phyloP scores from a whole-genome alignment of 2,797 vertebrate genomes.

The Rhinatrema bivittatum region DNA sequence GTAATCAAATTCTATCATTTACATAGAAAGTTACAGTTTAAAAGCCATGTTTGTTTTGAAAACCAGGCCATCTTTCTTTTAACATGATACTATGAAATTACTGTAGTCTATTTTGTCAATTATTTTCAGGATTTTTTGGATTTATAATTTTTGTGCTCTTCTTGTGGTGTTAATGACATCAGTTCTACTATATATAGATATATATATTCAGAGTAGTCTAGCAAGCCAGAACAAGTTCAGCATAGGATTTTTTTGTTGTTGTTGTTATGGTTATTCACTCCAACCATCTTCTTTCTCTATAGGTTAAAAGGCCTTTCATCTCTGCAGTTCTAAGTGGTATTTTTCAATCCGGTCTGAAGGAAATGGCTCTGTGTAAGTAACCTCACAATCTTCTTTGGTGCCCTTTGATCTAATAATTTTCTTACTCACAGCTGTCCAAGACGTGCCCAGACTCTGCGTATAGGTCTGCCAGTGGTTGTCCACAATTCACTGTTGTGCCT shows the following conservation, averaged over 20 bases:
- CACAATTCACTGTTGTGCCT: conserved; percentile 14
- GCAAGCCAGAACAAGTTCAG: conserved; percentile 36
- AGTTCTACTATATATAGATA: too few species aligned
- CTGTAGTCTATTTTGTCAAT: conserved; percentile 34
- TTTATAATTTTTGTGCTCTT: conserved; percentile 21
- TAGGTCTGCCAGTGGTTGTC: conserved; percentile 8
- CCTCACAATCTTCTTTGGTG: conserved; percentile 27
- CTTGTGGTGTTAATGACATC: conserved; percentile 37
- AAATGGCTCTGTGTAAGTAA: conserved; percentile 17
- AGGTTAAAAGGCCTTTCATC: conserved; percentile 44
- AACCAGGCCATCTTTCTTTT: conserved; percentile 13
- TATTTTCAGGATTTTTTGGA: conserved; percentile 16
- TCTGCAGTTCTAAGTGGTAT: conserved; percentile 32
- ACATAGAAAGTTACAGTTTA: conserved; percentile 15
- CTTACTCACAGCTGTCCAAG: conserved; percentile 11
- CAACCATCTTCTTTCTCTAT: conserved; percentile 21
- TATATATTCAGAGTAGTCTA: too few species aligned
- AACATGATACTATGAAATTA: too few species aligned
- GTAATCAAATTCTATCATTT: too few species aligned
- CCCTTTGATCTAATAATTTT: conserved; percentile 21
- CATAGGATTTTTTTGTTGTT: neutral
- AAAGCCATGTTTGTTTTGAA: conserved; percentile 23
- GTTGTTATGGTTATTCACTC: conserved; percentile 22
- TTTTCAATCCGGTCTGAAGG: conserved; percentile 24
- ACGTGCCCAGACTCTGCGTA: conserved; percentile 3